Evolutionary conservation across 1,140 invertebrate genomes (phyloP).

Genomic region (Apocrypta bakeri): DNA sequence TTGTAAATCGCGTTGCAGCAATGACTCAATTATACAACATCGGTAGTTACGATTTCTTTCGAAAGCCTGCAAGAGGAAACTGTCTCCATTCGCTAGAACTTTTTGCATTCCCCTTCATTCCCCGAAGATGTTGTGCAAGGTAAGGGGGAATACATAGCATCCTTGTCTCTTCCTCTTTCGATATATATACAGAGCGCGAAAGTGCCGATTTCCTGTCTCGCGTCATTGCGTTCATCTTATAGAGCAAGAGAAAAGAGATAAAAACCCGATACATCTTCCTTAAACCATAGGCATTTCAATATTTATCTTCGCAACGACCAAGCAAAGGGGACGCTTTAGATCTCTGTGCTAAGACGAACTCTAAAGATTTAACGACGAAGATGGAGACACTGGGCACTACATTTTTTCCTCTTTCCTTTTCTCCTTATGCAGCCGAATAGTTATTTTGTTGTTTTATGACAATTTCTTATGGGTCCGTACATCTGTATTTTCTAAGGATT

Average conservation of each 20-base stretch:
- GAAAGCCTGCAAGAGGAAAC: conserved; percentile 4
- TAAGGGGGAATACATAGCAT: conserved; percentile 18
- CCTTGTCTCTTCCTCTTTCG: conserved; percentile 15
- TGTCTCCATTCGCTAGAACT: neutral
- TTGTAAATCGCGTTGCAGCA: neutral
- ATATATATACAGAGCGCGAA: conserved; percentile 16
- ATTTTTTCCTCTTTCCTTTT: conserved; percentile 1
- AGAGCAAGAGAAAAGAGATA: neutral
- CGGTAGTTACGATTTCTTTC: neutral
- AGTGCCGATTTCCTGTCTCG: conserved; percentile 47
- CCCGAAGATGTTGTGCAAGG: conserved; percentile 7
- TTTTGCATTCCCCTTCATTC: conserved; percentile 2
- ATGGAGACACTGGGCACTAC: neutral
- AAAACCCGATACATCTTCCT: conserved; percentile 11
- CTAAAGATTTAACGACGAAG: conserved; percentile 6
- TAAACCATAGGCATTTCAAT: conserved; percentile 47
- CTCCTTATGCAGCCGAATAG: neutral
- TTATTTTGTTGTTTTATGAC: neutral
- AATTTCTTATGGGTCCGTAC: neutral
- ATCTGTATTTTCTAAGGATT: neutral
- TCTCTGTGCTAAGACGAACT: conserved; percentile 30
- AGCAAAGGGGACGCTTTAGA: neutral
- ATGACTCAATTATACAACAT: neutral
- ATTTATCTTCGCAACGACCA: conserved; percentile 51
- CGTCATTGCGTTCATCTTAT: conserved; percentile 18